Evolutionary conservation across 1,140 invertebrate genomes (phyloP).

Genomic region (Venustaconcha ellipsiformis): DNA sequence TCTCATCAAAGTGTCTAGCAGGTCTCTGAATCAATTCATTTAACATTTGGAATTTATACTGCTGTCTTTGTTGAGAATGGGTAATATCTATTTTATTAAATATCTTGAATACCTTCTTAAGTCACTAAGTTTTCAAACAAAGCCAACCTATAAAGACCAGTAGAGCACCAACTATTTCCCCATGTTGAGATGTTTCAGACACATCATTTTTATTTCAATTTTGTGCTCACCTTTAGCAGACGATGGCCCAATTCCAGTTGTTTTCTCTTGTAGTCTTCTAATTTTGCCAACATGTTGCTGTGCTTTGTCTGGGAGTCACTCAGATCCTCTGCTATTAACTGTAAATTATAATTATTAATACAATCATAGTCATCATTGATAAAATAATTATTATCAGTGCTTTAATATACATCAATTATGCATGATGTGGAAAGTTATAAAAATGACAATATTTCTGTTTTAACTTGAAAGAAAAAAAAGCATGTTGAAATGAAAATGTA

Average conservation of each 20-base stretch:
- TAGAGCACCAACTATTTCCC: too few relatives aligned
- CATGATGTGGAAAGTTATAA: background rate
- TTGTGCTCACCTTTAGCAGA: conserved; percentile 76
- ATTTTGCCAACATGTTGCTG: conserved; percentile 77
- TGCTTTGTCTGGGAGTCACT: conserved; percentile 80
- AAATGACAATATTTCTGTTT: background rate
- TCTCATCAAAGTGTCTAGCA: too few relatives aligned
- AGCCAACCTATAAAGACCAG: too few relatives aligned
- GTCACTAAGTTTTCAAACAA: too few relatives aligned
- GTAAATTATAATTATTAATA: conserved; percentile 11
- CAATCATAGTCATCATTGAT: background rate
- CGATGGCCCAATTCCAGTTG: conserved; percentile 82
- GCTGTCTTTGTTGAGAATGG: too few relatives aligned
- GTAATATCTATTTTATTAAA: too few relatives aligned
- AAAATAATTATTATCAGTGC: background rate
- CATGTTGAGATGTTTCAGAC: too few relatives aligned
- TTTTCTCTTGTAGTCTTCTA: conserved; percentile 81
- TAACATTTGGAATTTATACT: too few relatives aligned
- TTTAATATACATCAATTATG: background rate
- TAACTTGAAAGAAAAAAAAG: background rate
- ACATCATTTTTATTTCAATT: too few relatives aligned
- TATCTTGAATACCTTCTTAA: too few relatives aligned
- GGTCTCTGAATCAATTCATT: too few relatives aligned
- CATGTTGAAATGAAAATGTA: too few relatives aligned
- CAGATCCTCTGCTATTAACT: conserved; percentile 80